Evolutionary conservation across 2,888 invertebrate species (phyloP), one percentile per base, ranked within the genome.

Genomic region (Ischnus inquisitorius): DNA sequence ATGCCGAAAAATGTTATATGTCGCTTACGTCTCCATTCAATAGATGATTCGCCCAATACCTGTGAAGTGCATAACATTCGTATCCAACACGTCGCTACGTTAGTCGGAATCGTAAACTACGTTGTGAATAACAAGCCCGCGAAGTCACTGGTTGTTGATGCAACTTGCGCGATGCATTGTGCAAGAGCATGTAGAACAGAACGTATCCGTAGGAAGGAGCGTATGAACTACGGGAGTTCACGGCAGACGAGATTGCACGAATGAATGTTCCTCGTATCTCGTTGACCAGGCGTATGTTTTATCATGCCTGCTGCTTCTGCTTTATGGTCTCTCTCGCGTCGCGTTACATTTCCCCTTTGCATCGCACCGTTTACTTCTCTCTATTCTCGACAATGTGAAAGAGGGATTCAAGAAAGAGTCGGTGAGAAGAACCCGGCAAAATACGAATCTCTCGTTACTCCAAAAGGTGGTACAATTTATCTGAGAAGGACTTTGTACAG

Each of bases 241-340:
- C 19, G 62, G 8, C 6, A 39, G 57, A 14, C 68, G 57, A 48
- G 75, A 81, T 81, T 81, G 80, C 68, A 22, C 75, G 69, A 57
- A 16, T 75, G 64, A 76, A 81, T 71, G 64, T 71, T 34, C 16
- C 62, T 69, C 57, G 76, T 76, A 76, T 76, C 76, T 81, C 64
- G 54, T 69, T 69, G 34, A 81, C 68, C 75, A 57, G 16, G 8
- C 25, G 64, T 12, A 48, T 34, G 6, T 46, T 60, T 22, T 25
- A 69, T 78, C 60, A 16, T 48, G 25, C 34, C 48, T 5, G 25
- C 5, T 48, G 5, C 34, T 60, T 4, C 19, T 14, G 25, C 67
- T 68, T 68, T 80, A 60, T 80, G 60, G 39, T 68, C 60, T 3
- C 75, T 43, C 2, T n/a, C 48, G 48, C 25, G 39, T 68, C 51